Base-by-base conservation (phyloP, 2,797 vertebrate genomes). In the Lateolabrax maculatus region DNA sequence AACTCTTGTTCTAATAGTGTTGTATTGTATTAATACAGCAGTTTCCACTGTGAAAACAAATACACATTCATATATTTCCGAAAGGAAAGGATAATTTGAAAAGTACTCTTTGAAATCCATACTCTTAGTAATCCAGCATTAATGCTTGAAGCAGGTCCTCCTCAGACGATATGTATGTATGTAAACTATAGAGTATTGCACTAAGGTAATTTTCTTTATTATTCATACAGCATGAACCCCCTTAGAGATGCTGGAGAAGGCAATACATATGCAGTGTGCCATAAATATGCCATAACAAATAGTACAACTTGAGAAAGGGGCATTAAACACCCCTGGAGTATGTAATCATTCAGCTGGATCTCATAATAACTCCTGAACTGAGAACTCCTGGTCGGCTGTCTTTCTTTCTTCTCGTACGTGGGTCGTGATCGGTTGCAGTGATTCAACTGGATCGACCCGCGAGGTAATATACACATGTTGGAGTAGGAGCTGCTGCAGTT, bases 271-370 rank as follows among this genome's bases (percentile, higher is more conserved):
- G 51, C 23, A 61, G 60, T 63, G 27, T 46, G 70, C 46, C 16
- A 77, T 71, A 65, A 79, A 78, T 46, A 57, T 66, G 53, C 29
- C 51, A 75, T 34, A 64, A 61, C 9, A 69, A 69, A 68, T 51
- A 85, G 72, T 19, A n/a, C 34, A 62, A 19, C 56, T 76, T 36
- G 18, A 48, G 39, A 70, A 77, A 69, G 36, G 39, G 12, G 27
- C 71, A 74, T 68, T 70, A 78, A 63, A 68, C 43, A 25, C 21
- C 8, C 36, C 11, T 5, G 19, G 36, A 53, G 49, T 46, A 56
- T 79, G 67, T 29, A 63, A 75, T 58, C 52, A 79, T 77, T 75
- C 31, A 60, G 18, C 31, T 70, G 41, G 46, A 66, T 71, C 72
- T 66, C 39, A 65, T 65, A 41, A 76, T 53, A 75, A 61, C 31